phyloP scores from a whole-genome alignment of 2,888 invertebrate species.

The Noctua comes region DNA sequence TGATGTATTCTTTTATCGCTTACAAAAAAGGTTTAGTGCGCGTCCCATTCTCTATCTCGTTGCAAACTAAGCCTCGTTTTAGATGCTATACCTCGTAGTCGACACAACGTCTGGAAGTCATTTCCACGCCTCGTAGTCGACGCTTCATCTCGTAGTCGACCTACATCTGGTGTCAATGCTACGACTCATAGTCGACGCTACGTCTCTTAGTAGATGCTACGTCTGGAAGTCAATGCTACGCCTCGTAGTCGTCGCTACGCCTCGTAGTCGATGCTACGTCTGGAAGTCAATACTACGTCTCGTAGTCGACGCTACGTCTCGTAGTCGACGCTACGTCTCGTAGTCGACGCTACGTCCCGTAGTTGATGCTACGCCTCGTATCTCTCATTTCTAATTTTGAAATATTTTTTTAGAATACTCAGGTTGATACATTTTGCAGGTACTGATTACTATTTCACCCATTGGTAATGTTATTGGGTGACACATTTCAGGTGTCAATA shows the following conservation, averaged over 20 bases:
- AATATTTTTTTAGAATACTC: not conserved
- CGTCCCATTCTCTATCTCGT: not conserved
- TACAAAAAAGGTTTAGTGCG: not conserved
- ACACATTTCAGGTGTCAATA: slow-evolving; percentile 31
- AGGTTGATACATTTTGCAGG: not conserved
- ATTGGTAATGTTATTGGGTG: slow-evolving; percentile 10
- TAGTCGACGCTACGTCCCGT: not conserved
- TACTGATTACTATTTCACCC: slow-evolving; percentile 3
- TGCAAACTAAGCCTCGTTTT: not conserved
- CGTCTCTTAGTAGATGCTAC: not conserved
- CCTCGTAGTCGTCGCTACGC: not conserved
- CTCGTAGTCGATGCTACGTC: not conserved
- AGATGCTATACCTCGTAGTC: not conserved
- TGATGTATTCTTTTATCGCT: not conserved
- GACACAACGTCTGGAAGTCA: not conserved
- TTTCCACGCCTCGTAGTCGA: not conserved
- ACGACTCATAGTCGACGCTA: no score
- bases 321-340: no score
- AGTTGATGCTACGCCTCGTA: not conserved
- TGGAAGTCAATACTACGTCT: no score
- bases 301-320: no score
- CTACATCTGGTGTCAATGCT: no score
- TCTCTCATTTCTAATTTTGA: no score
- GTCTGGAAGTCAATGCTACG: not conserved
- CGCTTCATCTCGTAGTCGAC: no score